Evolutionary conservation across 2,113 vertebrate genomes (phyloP).

Genomic region (Periophthalmodon schlosseri): DNA sequence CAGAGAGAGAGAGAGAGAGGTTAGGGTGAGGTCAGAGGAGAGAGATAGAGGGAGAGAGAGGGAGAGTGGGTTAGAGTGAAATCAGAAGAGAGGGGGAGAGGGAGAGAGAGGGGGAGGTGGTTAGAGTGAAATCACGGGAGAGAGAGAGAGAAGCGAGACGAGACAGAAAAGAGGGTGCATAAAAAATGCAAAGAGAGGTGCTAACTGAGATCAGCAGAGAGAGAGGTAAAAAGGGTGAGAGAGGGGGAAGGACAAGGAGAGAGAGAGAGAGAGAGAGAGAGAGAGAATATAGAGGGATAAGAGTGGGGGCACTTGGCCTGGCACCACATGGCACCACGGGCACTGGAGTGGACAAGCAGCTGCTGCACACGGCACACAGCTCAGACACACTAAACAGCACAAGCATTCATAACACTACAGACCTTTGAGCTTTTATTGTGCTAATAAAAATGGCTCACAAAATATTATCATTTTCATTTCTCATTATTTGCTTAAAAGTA

Average conservation of each 20-base stretch:
- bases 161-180: too few species aligned
- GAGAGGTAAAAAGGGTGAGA: constrained; percentile 61
- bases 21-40: constrained; percentile 71
- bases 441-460: too few species aligned
- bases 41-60: constrained; percentile 32
- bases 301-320: constrained; percentile 51
- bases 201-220: constrained; percentile 30
- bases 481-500: too few species aligned
- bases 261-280: constrained; percentile 53
- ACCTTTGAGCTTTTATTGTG: neutral
- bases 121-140: too few species aligned
- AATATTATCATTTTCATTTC: too few species aligned
- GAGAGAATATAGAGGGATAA: constrained; percentile 61
- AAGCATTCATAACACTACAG: neutral
- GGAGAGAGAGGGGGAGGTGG: neutral
- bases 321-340: constrained; percentile 58
- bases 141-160: too few species aligned
- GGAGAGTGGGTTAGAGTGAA: constrained; percentile 77
- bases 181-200: too few species aligned
- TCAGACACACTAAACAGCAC: neutral
- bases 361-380: constrained; percentile 3
- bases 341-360: constrained; percentile 35
- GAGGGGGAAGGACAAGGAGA: constrained; percentile 18
- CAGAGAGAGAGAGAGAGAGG: constrained; percentile 49
- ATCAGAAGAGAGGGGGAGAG: constrained; percentile 45